These are phyloP conservation scores for Xestia sexstrigata DNA, from an alignment of 2,888 invertebrate species.

Conservation along the genomic window DNA sequence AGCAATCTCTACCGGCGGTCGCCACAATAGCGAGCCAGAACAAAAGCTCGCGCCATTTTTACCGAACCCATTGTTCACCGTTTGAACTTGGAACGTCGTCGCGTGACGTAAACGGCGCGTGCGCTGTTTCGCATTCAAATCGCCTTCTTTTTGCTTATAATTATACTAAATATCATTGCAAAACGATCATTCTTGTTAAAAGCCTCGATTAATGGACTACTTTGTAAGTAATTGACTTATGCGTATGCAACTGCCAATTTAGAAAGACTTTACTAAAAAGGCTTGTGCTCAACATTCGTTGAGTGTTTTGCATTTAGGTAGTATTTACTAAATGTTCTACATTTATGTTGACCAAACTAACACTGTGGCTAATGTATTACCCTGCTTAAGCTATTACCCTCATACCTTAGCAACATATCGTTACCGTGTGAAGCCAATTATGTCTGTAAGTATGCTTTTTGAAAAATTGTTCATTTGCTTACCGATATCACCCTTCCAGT, in stretches of 20 bases:
- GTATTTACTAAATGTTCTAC: constrained; percentile 22
- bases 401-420: constrained; percentile 36
- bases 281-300: constrained; percentile 10
- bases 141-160: constrained; percentile 78
- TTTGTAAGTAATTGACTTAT: constrained; percentile 50
- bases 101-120: constrained; percentile 87
- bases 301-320: constrained; percentile 5
- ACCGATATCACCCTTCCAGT: constrained; percentile 74
- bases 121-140: constrained; percentile 87
- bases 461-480: constrained; percentile 75
- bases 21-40: constrained; percentile 83
- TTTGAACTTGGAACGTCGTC: constrained; percentile 88
- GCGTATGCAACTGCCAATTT: constrained; percentile 30
- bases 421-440: constrained; percentile 75
- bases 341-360: constrained; percentile 20
- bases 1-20: constrained; percentile 68
- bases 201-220: constrained; percentile 38
- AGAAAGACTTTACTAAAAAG: constrained; percentile 9
- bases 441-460: constrained; percentile 64
- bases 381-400: constrained; percentile 18
- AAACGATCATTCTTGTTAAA: constrained; percentile 59
- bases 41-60: constrained; percentile 89
- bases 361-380: constrained; percentile 18
- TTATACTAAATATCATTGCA: constrained; percentile 76
- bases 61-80: constrained; percentile 84